Conservation (phyloP, 2,797 vertebrate genomes). For the Synaphobranchus kaupii region DNA sequence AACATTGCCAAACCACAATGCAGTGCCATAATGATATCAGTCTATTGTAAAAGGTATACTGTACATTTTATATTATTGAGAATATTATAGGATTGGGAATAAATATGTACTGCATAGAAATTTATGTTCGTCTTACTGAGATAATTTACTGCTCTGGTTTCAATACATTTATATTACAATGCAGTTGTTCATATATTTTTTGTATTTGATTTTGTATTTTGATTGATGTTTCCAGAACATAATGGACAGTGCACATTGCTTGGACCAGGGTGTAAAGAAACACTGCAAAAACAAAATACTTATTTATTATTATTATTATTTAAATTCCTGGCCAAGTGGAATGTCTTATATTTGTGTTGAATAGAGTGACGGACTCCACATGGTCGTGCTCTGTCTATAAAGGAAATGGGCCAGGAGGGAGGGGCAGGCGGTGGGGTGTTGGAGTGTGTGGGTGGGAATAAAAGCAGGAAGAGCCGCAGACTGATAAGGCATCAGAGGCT, state of each 20-base stretch:
- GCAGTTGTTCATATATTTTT: constrained; percentile 12
- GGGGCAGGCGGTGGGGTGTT: neutral
- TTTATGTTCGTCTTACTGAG: neutral
- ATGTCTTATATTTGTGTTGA: constrained; percentile 16
- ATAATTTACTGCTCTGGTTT: constrained; percentile 22
- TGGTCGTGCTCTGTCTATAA: neutral
- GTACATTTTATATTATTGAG: neutral
- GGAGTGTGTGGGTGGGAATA: neutral
- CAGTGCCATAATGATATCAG: too few species aligned
- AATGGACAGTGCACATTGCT: neutral
- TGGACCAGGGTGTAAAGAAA: neutral
- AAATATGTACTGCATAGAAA: neutral
- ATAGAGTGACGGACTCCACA: neutral
- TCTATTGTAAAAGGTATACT: too few species aligned
- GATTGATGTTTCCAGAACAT: neutral
- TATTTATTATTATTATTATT: neutral
- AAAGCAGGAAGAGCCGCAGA: neutral
- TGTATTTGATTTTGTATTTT: neutral
- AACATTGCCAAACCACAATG: neutral
- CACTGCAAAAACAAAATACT: neutral
- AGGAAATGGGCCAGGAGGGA: neutral
- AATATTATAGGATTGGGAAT: neutral
- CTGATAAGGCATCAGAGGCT: constrained; percentile 4
- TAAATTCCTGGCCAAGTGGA: neutral
- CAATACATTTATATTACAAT: constrained; percentile 11